Evolutionary conservation across 2,888 invertebrate species (phyloP).

Genomic region (Drosophila nigritarsus): DNA sequence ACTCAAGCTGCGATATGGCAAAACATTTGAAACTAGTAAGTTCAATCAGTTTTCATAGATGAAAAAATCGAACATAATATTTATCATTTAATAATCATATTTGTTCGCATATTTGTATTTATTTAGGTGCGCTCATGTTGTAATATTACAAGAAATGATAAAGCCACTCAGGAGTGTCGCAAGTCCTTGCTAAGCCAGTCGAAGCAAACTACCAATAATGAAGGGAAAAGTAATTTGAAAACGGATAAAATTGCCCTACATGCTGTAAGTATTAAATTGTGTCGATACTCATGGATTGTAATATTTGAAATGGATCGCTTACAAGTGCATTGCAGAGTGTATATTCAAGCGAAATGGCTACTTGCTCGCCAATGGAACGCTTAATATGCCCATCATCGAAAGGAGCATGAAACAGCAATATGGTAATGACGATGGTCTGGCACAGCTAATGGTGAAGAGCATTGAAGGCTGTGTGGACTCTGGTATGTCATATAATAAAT

Average conservation of each 20-base stretch:
- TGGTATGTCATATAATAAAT: slow-evolving; percentile 27
- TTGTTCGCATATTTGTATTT: background rate
- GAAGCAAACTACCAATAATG: slow-evolving; percentile 35
- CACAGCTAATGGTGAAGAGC: slow-evolving; percentile 39
- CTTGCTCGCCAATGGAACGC: slow-evolving; percentile 46
- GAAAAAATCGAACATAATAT: background rate
- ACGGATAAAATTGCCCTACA: slow-evolving; percentile 55
- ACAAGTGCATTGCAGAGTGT: slow-evolving; percentile 68
- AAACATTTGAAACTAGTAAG: slow-evolving; percentile 59
- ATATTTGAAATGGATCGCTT: background rate
- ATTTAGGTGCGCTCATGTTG: slow-evolving; percentile 53
- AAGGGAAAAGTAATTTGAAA: slow-evolving; percentile 29
- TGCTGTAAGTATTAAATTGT: slow-evolving; percentile 41
- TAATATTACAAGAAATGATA: slow-evolving; percentile 52
- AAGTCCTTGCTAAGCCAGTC: slow-evolving; percentile 42
- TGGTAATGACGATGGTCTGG: slow-evolving; percentile 35
- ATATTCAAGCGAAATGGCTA: slow-evolving; percentile 53
- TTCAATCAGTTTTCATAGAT: background rate
- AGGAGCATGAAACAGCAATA: slow-evolving; percentile 49
- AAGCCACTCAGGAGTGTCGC: slow-evolving; percentile 45
- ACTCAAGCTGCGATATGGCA: slow-evolving; percentile 51
- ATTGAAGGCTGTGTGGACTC: slow-evolving; percentile 38
- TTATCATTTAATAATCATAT: background rate
- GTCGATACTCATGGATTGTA: background rate
- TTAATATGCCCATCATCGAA: slow-evolving; percentile 45